Evolutionary conservation across 2,888 invertebrate species (phyloP), one percentile per base, ranked within the genome.

Genomic region (Deroplatys truncata): DNA sequence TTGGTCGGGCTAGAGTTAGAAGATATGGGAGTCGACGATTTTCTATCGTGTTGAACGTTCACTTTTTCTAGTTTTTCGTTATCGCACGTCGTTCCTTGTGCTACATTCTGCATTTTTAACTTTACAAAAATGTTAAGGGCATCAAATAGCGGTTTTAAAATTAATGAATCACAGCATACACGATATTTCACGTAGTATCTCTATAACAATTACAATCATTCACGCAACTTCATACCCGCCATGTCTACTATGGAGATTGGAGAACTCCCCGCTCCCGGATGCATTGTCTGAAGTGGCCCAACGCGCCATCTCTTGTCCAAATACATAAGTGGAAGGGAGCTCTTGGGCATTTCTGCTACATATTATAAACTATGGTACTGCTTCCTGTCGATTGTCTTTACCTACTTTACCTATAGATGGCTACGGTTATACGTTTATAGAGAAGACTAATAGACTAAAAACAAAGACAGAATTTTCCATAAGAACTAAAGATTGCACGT

Each of bases 81-180:
- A 96, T 97, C 97, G 95, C 96, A 95, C 93, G 95, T 93, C 93
- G 95, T 94, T 94, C 94, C 95, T 95, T 96, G 96, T 96, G 96
- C 96, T 95, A 97, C 97, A 97, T 97, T 97, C 97, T 97, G 97
- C 97, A 97, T 97, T 96, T 97, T 97, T 96, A 95, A 95, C 96
- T 96, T 95, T 95, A 94, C 94, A 93, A 94, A 94, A 93, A 94
- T 94, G 94, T 94, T 94, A 93, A 94, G 93, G 93, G 93, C 93
- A 94, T 93, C 92, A 93, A 94, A 93, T 93, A 93, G 92, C 91
- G 91, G 91, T 92, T 92, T 91, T 91, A 92, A 92, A 92, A 91
- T 89, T 91, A 91, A 92, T 91, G 92, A 92, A 92, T 92, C 93
- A 93, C 92, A 92, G 92, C 91, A 91, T 92, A 92, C 92, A 92